Conservation (phyloP, 1,140 invertebrate species). For the Pogonognathellus flavescens region DNA sequence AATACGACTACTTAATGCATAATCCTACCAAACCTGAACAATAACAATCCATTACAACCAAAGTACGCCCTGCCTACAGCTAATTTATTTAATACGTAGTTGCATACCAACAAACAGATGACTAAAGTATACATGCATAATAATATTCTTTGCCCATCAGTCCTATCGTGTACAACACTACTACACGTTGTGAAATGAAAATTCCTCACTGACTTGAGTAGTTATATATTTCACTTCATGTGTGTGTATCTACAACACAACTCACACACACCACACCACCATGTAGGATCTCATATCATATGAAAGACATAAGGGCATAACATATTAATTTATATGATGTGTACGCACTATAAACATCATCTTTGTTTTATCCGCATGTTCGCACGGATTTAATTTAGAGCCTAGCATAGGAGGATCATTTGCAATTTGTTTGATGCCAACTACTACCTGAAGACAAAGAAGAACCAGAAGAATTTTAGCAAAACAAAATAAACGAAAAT, state of each 20-base stretch:
- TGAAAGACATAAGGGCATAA: neutral
- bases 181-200: too few relatives aligned
- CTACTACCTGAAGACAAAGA: conserved; percentile 22
- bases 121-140: conserved; percentile 25
- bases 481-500: conserved; percentile 41
- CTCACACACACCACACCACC: neutral
- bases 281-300: neutral
- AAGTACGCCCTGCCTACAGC: conserved; percentile 51
- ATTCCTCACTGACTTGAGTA: too few relatives aligned
- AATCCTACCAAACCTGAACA: conserved; percentile 53
- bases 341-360: neutral
- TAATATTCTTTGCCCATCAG: conserved; percentile 13
- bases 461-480: neutral
- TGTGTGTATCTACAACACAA: too few relatives aligned
- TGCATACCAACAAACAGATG: neutral
- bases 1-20: conserved; percentile 11
- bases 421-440: conserved; percentile 38
- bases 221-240: too few relatives aligned
- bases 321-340: neutral
- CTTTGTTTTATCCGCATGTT: neutral
- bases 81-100: conserved; percentile 38
- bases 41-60: conserved; percentile 50
- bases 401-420: conserved; percentile 25
- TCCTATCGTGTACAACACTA: too few relatives aligned
- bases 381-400: conserved; percentile 41